Evolutionary conservation across 2,113 vertebrate genomes (phyloP).

Genomic region (Ranitomeya imitator): DNA sequence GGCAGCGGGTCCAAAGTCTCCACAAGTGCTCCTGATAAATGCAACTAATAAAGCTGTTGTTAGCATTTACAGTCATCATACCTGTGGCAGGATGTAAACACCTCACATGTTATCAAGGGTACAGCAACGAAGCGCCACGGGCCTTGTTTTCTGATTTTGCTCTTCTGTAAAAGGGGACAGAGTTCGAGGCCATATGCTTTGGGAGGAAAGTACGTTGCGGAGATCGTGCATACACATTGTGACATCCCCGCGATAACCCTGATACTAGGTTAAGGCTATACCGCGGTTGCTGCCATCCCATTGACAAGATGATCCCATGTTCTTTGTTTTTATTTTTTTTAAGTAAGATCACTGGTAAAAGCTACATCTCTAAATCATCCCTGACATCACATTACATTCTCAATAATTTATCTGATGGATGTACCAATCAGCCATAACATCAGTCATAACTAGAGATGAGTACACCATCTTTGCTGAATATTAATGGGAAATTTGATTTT

Average conservation of each 20-base stretch:
- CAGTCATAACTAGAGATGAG: too few species aligned
- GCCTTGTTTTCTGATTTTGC: slow-evolving; percentile 26
- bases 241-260: not conserved
- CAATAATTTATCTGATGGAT: too few species aligned
- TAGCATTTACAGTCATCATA: slow-evolving; percentile 37
- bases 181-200: slow-evolving; percentile 9
- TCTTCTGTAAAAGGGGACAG: slow-evolving; percentile 1
- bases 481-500: too few species aligned
- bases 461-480: too few species aligned
- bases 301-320: not conserved
- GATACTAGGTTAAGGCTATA: not conserved
- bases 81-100: slow-evolving; percentile 44
- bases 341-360: too few species aligned
- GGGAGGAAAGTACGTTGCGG: not conserved
- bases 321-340: not conserved
- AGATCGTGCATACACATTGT: not conserved
- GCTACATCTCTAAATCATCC: not conserved
- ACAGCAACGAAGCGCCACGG: not conserved
- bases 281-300: not conserved
- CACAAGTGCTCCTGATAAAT: slow-evolving; percentile 35
- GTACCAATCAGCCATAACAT: too few species aligned
- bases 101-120: slow-evolving; percentile 32
- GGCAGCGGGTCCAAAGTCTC: slow-evolving; percentile 48
- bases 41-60: slow-evolving; percentile 49
- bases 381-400: not conserved